These are phyloP conservation scores for Standfussiana lucernea DNA, from an alignment of 2,888 invertebrate genomes.

Conservation along the genomic window DNA sequence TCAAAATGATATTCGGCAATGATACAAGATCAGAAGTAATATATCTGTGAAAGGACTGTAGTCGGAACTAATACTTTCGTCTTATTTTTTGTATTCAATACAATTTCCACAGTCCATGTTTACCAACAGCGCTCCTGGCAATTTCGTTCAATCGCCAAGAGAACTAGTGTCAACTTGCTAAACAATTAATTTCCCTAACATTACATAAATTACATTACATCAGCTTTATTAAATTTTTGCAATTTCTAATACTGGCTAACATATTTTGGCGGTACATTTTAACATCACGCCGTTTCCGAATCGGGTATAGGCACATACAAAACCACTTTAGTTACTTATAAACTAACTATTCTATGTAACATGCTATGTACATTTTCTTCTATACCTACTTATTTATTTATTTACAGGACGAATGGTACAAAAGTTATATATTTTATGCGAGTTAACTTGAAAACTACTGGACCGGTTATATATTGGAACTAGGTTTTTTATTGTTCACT, in stretches of 20 bases:
- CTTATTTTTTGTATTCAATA: not conserved
- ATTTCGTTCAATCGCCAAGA: not conserved
- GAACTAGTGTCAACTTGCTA: not conserved
- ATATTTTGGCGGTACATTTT: slow-evolving; percentile 44
- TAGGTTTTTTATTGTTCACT: slow-evolving; percentile 7
- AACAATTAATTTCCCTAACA: not conserved
- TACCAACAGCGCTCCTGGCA: not conserved
- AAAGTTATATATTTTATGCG: slow-evolving; percentile 40
- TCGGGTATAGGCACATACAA: slow-evolving; percentile 61
- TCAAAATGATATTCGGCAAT: not conserved
- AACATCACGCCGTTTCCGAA: slow-evolving; percentile 50
- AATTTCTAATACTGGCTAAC: slow-evolving; percentile 43
- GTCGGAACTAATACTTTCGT: not conserved
- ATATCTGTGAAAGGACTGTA: not conserved
- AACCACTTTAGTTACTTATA: slow-evolving; percentile 54
- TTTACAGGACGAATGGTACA: slow-evolving; percentile 59
- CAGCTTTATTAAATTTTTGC: slow-evolving; percentile 22
- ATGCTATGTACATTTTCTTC: slow-evolving; percentile 38
- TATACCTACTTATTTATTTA: slow-evolving; percentile 45
- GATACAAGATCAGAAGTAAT: not conserved
- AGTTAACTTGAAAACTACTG: slow-evolving; percentile 22
- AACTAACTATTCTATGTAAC: slow-evolving; percentile 36
- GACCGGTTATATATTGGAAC: slow-evolving; percentile 16
- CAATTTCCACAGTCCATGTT: not conserved
- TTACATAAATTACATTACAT: not conserved